These are phyloP conservation scores for Hystrix brachyura DNA, from an alignment of 2,113 vertebrate species.

Conservation along the genomic window DNA sequence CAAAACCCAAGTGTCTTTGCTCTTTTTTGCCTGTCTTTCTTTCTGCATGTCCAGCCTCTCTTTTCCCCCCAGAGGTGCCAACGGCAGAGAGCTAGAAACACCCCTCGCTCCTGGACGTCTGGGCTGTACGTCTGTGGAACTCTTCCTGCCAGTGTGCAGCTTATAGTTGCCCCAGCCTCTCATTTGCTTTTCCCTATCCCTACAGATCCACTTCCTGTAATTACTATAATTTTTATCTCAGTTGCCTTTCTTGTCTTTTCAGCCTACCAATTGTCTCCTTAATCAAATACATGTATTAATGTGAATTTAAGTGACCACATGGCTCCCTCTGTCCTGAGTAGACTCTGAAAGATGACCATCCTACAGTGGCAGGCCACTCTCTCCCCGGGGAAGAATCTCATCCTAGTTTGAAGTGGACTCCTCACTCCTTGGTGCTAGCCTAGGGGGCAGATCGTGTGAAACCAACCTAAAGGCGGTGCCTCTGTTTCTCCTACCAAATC, in stretches of 20 bases:
- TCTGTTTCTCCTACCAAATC: not conserved
- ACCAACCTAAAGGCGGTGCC: not conserved
- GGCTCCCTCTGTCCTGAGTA: not conserved
- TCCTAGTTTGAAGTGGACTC: too few relatives aligned
- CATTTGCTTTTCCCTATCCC: not conserved
- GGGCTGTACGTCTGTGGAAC: not conserved
- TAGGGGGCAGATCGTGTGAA: not conserved
- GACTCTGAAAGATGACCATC: too few relatives aligned
- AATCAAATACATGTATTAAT: not conserved
- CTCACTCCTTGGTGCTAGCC: too few relatives aligned
- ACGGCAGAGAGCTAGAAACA: not conserved
- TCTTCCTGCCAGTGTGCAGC: not conserved
- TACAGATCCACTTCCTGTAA: not conserved
- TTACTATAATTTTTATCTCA: not conserved
- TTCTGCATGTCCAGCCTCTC: too few relatives aligned
- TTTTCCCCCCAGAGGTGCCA: too few relatives aligned
- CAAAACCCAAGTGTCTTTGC: not conserved
- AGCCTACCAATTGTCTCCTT: not conserved
- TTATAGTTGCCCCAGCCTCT: not conserved
- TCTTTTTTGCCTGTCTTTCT: not conserved
- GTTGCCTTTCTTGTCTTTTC: not conserved
- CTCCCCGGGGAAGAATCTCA: not conserved
- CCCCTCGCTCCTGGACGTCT: too few relatives aligned
- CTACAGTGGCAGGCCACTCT: too few relatives aligned
- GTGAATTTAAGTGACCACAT: not conserved